Conservation (phyloP, 2,888 invertebrate species). For the Eretmocerus hayati region DNA sequence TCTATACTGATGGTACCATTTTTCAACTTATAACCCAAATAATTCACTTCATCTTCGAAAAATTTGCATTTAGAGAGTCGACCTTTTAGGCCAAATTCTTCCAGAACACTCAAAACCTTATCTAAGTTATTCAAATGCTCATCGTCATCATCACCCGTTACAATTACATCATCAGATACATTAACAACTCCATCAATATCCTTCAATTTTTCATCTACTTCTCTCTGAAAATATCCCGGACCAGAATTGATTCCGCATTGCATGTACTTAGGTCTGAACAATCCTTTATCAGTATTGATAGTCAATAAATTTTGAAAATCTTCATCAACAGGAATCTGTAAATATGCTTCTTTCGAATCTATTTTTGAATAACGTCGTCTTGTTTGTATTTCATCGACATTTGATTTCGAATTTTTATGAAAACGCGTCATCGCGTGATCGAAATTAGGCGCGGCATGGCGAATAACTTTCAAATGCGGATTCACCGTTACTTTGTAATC, state of each 20-base stretch:
- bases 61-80: slow-evolving; percentile 5
- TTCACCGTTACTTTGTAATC: slow-evolving; percentile 12
- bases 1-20: neutral
- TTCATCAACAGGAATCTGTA: slow-evolving; percentile 18
- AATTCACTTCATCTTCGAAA: neutral
- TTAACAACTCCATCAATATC: neutral
- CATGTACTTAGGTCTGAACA: neutral
- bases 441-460: slow-evolving; percentile 7
- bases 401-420: no score
- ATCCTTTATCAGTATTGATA: slow-evolving; percentile 3
- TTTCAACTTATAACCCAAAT: neutral
- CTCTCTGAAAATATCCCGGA: neutral
- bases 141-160: neutral
- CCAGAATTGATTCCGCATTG: neutral
- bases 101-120: neutral
- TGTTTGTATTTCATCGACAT: slow-evolving; percentile 9
- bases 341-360: slow-evolving; percentile 8
- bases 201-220: neutral
- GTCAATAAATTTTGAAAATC: slow-evolving; percentile 6
- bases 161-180: neutral
- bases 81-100: slow-evolving; percentile 4
- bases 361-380: neutral
- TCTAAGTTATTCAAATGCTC: slow-evolving; percentile 5
- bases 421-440: no score
- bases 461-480: slow-evolving; percentile 1